Percentiles rank a stretch among this genome's conserved stretches.
phyloP scores from a whole-genome alignment of 2,113 vertebrate species.

The Oncorhynchus masou region DNA sequence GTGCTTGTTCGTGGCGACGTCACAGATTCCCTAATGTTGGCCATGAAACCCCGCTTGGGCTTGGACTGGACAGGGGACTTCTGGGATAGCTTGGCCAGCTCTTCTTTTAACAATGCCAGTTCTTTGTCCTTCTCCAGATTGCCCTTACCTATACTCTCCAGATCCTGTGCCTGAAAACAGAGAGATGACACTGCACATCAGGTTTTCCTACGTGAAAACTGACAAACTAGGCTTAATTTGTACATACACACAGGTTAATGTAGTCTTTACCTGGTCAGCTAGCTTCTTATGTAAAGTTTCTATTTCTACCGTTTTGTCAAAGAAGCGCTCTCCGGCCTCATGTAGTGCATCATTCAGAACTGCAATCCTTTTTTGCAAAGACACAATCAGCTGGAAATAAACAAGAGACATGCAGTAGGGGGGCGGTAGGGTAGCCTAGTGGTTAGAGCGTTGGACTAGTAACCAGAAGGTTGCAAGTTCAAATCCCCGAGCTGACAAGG shows the following conservation, averaged over 20 bases:
- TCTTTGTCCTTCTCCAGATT: slow-evolving; percentile 72
- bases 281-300: slow-evolving; percentile 54
- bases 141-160: slow-evolving; percentile 59
- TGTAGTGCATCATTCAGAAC: slow-evolving; percentile 71
- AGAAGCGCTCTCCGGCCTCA: slow-evolving; percentile 67
- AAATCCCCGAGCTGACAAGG: no score
- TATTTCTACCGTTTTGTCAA: slow-evolving; percentile 61
- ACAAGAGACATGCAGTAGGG: not conserved
- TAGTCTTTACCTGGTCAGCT: slow-evolving; percentile 56
- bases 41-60: slow-evolving; percentile 73
- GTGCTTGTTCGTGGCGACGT: slow-evolving; percentile 59
- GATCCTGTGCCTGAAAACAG: slow-evolving; percentile 28
- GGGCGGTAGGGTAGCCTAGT: no score
- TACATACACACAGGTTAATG: not conserved
- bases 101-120: slow-evolving; percentile 66
- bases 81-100: slow-evolving; percentile 54
- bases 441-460: no score
- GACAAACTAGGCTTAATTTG: not conserved
- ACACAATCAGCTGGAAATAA: slow-evolving; percentile 72
- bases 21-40: slow-evolving; percentile 80
- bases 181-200: not conserved
- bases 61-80: slow-evolving; percentile 67
- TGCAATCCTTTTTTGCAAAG: slow-evolving; percentile 75
- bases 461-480: no score
- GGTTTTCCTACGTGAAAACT: not conserved